Conservation (phyloP, 1,140 invertebrate species). For the Cheumatopsyche charites region DNA sequence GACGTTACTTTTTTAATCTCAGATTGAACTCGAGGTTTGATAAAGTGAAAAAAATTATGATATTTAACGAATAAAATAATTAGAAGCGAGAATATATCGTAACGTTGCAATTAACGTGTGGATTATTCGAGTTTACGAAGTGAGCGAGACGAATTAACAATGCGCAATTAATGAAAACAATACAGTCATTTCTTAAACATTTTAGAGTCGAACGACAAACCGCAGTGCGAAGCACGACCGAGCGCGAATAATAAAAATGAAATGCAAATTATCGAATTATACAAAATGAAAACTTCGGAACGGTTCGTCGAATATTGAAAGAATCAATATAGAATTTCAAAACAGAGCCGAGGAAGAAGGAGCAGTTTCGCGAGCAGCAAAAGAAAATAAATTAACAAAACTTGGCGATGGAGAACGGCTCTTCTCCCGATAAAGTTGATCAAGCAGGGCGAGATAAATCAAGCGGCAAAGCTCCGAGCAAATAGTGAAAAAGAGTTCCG, state of each 20-base stretch:
- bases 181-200: not conserved
- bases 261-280: slow-evolving; percentile 7
- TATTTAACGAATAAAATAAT: no score
- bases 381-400: slow-evolving; percentile 46
- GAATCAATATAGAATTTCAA: not conserved
- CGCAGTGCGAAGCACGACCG: not conserved
- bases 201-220: not conserved
- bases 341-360: slow-evolving; percentile 34
- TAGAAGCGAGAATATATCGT: no score
- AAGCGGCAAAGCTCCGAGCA: slow-evolving; percentile 41
- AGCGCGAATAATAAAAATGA: not conserved
- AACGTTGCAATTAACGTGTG: no score
- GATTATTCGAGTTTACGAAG: no score
- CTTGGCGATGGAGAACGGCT: slow-evolving; percentile 36
- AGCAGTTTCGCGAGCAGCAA: no score
- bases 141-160: slow-evolving; percentile 7
- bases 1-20: no score
- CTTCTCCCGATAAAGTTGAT: slow-evolving; percentile 40
- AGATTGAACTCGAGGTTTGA: no score
- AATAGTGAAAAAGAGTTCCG: slow-evolving; percentile 45
- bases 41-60: no score
- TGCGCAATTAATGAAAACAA: slow-evolving; percentile 9
- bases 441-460: slow-evolving; percentile 40
- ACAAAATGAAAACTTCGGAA: slow-evolving; percentile 18
- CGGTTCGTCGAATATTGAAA: slow-evolving; percentile 7